Base-by-base conservation (phyloP, 2,888 invertebrate species). In the Dyspetes luteomarginatus region DNA sequence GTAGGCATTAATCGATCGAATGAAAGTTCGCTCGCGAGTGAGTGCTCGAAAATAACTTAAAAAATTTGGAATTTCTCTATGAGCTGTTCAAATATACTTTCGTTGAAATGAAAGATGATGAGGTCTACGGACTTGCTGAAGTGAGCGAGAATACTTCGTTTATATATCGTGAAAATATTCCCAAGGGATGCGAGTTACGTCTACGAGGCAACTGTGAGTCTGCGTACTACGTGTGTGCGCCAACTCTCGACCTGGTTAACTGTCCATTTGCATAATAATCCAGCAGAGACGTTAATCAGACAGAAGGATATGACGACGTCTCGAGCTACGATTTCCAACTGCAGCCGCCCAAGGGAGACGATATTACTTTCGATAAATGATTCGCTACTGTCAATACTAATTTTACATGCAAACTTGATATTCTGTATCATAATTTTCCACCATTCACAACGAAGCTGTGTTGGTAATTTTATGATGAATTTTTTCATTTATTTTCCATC, bases 211-310 rank as follows among this genome's bases (percentile, higher is more conserved):
- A 22, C 4, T 28, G 28, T 48, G 64, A 3, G 7, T 19, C 0
- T 5, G 19, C 48, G 19, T 17, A 48, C 19, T 48, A 26, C 9
- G 24, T 30, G 28, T 55, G 19, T 55, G 26, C 15, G 55, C 26
- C 50, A 26, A 43, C 19, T 24, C 43, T 48, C 55, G 73, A 73
- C 68, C 73, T 17, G 62, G 62, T 65, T 52, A 67, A 36, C 62
- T 22, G 45, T 69, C 81, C 82, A 85, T 86, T 85, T 85, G 76
- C 83, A 82, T 86, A 83, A 86, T 84, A 60, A 82, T 81, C 52
- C 64, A 81, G 76, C 83, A 86, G 84, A 80, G 79, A 85, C 69
- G 77, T 81, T 84, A 85, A 85, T 86, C 85, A 82, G 72, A 52
- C 55, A 3, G 36, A 52, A 24, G 28, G 45, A 71, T 60, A 48